Evolutionary conservation across 2,888 invertebrate genomes (phyloP).

Genomic region (Sesamia inferens): DNA sequence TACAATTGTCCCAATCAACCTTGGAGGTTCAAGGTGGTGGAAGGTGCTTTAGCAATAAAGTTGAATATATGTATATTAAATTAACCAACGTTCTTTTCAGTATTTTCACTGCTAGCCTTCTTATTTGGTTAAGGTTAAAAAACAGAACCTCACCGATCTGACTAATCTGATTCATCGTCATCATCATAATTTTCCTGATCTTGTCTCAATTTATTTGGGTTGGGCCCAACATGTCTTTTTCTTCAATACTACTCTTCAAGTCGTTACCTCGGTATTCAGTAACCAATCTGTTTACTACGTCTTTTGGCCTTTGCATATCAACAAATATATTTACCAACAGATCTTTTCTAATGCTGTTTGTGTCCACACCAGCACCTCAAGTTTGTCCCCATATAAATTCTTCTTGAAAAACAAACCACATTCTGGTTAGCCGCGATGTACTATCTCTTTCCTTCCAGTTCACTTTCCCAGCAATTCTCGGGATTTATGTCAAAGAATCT

Average conservation of each 20-base stretch:
- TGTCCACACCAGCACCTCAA: background rate
- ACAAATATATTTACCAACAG: background rate
- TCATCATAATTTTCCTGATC: background rate
- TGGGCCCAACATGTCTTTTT: background rate
- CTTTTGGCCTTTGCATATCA: background rate
- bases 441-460: conserved; percentile 47
- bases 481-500: conserved; percentile 58
- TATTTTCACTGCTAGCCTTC: too few relatives aligned
- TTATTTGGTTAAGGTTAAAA: background rate
- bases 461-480: conserved; percentile 59
- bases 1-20: too few relatives aligned
- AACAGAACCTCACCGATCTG: background rate
- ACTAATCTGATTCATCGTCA: background rate
- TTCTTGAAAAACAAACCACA: conserved; percentile 25
- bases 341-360: background rate
- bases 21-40: too few relatives aligned
- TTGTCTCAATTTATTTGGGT: background rate
- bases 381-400: conserved; percentile 23
- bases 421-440: conserved; percentile 30
- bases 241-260: background rate
- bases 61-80: too few relatives aligned
- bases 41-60: too few relatives aligned
- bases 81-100: too few relatives aligned
- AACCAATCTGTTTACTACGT: background rate
- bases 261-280: background rate